Evolutionary conservation across 2,113 vertebrate genomes (phyloP).

Genomic region (Todiramphus saurophagus): DNA sequence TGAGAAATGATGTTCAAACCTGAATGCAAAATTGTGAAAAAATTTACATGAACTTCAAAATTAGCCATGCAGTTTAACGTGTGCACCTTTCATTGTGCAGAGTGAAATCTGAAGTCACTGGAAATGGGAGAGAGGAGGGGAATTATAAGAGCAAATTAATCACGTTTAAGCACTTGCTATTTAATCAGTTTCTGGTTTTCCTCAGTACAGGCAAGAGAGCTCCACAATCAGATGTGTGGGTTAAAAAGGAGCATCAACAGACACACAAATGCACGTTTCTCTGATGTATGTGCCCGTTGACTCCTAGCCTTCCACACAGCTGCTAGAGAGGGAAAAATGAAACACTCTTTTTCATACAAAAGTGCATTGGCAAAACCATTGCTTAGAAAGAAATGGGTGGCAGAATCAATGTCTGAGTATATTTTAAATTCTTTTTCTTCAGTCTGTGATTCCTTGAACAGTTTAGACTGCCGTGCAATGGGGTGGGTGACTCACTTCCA

Average conservation of each 20-base stretch:
- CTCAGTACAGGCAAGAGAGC: not conserved
- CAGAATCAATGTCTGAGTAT: not conserved
- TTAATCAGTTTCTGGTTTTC: not conserved
- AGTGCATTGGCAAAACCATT: not conserved
- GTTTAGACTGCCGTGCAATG: accelerated
- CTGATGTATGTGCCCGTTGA: not conserved
- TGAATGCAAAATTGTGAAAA: not conserved
- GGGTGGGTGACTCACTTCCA: not conserved
- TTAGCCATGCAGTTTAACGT: not conserved
- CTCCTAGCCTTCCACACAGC: not conserved
- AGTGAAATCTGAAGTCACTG: not conserved
- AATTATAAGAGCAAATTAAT: not conserved
- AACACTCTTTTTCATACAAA: not conserved
- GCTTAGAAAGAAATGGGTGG: not conserved
- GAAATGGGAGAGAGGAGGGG: not conserved
- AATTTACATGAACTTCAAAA: not conserved
- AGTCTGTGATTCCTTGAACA: not conserved
- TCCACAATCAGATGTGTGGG: not conserved
- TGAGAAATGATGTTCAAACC: not conserved
- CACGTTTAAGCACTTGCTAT: not conserved
- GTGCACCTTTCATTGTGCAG: not conserved
- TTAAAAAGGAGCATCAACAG: not conserved
- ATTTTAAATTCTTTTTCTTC: not conserved
- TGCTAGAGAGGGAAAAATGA: not conserved
- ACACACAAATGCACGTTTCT: not conserved